Base-by-base conservation (phyloP, 2,888 invertebrate species). In the Polyploca ridens region DNA sequence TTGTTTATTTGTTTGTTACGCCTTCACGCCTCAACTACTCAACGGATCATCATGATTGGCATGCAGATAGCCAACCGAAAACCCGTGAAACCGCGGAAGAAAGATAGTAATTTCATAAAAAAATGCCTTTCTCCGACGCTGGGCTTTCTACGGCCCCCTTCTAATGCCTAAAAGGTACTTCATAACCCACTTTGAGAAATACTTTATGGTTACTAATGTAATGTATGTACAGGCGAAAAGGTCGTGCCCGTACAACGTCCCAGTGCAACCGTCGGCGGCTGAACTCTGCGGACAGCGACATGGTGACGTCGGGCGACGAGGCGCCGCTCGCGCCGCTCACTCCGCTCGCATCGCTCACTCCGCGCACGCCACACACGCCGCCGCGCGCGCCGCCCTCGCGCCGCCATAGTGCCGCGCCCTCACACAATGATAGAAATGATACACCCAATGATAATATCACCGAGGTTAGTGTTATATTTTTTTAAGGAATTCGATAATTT, bases 231-330 rank as follows among this genome's bases (percentile, higher is more conserved):
- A 94, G 95, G 73, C 94, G 96, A 66, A 96, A 96, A 83, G 96
- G 96, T 0, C 93, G 96, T 10, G 95, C 96, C 0, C 91, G 96
- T 41, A 96, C 96, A 0, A 94, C 95, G 1, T 96, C 96, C 38
- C 95, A 95, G 44, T 94, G 94, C 33, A 90, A 94, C 67, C 94
- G 97, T 63, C 96, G 96, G 38, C 95, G 97, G 13, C 88, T 97
- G 33, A 97, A 97, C 85, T 97, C 97, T 0, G 97, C 96, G 0
- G 97, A 97, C 82, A 97, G 97, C 1, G 97, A 97, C 76, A 87
- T 96, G 77, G 92, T 96, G 14, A 96, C 97, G 7, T 97, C 97
- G 0, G 96, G 96, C 1, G 98, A 98, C 78, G 97, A 97, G 73
- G 94, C 94, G 62, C 85, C 87, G n/a, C 66, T 73, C 5, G 89